A percentile compares a stretch with the other conserved stretches of the same genome.
phyloP scores from a whole-genome alignment of 1,140 invertebrate species.

The Procambarus clarkii region DNA sequence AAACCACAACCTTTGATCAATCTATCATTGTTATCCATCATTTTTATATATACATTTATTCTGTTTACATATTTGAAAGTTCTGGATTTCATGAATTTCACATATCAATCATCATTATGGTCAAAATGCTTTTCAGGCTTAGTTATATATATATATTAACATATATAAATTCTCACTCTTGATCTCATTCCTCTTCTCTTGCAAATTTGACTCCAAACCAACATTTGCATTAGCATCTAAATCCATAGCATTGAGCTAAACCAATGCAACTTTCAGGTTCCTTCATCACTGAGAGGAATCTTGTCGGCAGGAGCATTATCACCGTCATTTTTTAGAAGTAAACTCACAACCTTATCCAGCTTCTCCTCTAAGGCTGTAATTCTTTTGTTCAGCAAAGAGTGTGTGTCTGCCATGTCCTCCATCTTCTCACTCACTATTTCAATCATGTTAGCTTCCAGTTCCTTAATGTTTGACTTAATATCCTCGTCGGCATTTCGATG shows the following conservation, averaged over 20 bases:
- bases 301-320: not conserved
- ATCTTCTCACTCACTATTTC: constrained; percentile 61
- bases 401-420: constrained; percentile 42
- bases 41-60: too few species aligned
- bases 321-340: not conserved
- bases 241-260: not conserved
- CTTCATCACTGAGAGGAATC: not conserved
- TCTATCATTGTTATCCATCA: too few species aligned
- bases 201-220: not conserved
- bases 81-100: too few species aligned
- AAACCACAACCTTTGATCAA: too few species aligned
- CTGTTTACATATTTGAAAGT: too few species aligned
- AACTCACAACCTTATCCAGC: not conserved
- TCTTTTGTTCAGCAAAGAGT: not conserved
- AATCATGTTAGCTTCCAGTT: constrained; percentile 66
- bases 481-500: constrained; percentile 46
- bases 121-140: too few species aligned
- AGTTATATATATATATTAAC: not conserved
- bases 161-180: not conserved
- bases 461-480: constrained; percentile 58
- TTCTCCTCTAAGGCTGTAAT: constrained; percentile 40
- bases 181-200: not conserved
- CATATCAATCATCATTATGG: not conserved
- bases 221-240: not conserved
- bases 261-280: not conserved